These are phyloP conservation scores for Vanessa atalanta DNA, from an alignment of 1,140 invertebrate species.

Conservation along the genomic window DNA sequence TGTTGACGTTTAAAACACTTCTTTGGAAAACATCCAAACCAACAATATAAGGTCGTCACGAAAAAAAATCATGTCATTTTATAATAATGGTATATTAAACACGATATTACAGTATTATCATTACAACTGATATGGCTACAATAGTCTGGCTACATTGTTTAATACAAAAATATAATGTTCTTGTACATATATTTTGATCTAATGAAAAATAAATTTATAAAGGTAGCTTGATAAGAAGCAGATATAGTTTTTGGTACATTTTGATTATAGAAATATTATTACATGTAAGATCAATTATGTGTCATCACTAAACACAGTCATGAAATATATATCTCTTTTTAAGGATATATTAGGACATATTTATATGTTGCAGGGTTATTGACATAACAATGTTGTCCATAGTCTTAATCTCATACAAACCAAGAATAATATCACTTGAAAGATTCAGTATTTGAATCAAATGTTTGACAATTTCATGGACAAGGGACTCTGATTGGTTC, in stretches of 20 bases:
- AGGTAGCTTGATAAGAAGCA: background rate
- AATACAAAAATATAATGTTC: constrained; percentile 54
- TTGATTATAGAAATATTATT: constrained; percentile 1
- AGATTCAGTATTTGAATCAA: too few relatives aligned
- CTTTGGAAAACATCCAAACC: too few relatives aligned
- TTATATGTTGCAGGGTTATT: too few relatives aligned
- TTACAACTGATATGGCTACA: constrained; percentile 50
- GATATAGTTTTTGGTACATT: constrained; percentile 5
- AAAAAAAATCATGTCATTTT: background rate
- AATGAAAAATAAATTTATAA: constrained; percentile 11
- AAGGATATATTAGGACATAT: too few relatives aligned
- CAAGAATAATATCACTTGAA: too few relatives aligned
- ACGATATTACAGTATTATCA: constrained; percentile 23
- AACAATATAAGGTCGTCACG: too few relatives aligned
- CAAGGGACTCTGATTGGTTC: too few relatives aligned
- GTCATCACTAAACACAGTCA: too few relatives aligned
- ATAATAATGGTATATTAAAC: constrained; percentile 20
- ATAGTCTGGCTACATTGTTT: constrained; percentile 28
- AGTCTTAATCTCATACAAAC: background rate
- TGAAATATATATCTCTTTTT: too few relatives aligned
- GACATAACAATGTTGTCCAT: background rate
- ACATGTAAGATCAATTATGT: background rate
- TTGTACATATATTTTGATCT: constrained; percentile 32
- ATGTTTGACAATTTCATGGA: too few relatives aligned
- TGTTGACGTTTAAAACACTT: too few relatives aligned